Conservation (phyloP, 2,113 vertebrate genomes). For the Callospermophilus lateralis region DNA sequence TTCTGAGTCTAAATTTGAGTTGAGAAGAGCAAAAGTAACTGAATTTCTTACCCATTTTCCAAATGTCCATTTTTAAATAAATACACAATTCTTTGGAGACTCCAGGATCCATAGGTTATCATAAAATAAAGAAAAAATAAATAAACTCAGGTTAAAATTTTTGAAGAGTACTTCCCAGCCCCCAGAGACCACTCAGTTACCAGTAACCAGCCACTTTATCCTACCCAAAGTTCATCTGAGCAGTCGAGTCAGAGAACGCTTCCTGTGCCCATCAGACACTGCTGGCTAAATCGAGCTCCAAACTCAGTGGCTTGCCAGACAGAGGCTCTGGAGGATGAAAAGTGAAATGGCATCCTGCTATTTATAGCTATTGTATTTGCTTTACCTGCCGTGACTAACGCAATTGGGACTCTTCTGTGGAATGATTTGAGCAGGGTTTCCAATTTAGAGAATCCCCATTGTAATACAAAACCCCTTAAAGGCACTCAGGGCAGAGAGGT, state of each 20-base stretch:
- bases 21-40: background rate
- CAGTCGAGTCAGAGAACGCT: background rate
- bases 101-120: background rate
- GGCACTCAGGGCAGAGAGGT: background rate
- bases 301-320: slow-evolving; percentile 24
- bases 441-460: background rate
- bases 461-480: background rate
- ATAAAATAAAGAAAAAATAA: background rate
- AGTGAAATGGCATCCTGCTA: background rate
- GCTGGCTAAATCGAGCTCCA: slow-evolving; percentile 28
- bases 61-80: background rate
- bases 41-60: background rate
- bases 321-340: slow-evolving; percentile 21
- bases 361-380: slow-evolving; percentile 41
- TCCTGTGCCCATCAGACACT: background rate
- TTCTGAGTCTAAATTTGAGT: slow-evolving; percentile 11
- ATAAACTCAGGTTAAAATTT: background rate
- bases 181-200: background rate
- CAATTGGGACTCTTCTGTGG: background rate
- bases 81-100: background rate
- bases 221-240: background rate
- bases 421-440: background rate
- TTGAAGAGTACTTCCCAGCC: background rate
- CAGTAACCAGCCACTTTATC: background rate
- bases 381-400: background rate